Evolutionary conservation across 2,888 invertebrate genomes (phyloP).

Genomic region (Machimus rusticus): DNA sequence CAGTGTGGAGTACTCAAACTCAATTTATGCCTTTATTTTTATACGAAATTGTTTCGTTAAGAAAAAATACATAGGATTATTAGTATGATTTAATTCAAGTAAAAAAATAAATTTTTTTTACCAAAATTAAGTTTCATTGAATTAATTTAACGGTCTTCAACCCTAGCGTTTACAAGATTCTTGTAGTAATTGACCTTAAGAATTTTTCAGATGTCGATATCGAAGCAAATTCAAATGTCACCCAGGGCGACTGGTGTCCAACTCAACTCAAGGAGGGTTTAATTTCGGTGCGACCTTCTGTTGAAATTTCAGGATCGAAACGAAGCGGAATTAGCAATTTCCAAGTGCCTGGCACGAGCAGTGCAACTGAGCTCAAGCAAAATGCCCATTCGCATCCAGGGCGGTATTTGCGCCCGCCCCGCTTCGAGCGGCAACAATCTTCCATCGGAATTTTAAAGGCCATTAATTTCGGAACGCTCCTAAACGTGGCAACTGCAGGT

Average conservation of each 20-base stretch:
- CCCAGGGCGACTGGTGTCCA: not conserved
- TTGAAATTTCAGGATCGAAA: not conserved
- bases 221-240: not conserved
- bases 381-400: not conserved
- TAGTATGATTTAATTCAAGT: no score
- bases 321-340: not conserved
- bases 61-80: no score
- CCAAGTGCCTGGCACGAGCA: not conserved
- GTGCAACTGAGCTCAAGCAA: not conserved
- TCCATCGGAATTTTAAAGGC: not conserved
- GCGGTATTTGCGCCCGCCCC: not conserved
- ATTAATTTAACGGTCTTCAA: no score
- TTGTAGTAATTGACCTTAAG: no score
- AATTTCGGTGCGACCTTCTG: not conserved
- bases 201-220: not conserved
- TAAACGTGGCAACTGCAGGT: constrained; percentile 21
- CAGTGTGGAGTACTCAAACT: no score
- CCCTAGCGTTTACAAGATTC: no score
- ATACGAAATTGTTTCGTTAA: no score
- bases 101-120: no score
- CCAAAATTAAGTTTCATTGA: no score
- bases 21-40: no score
- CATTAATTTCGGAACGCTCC: not conserved
- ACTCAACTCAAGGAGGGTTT: not conserved
- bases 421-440: not conserved